Conservation (phyloP, 2,113 vertebrate genomes). For the Larimichthys polyactis region DNA sequence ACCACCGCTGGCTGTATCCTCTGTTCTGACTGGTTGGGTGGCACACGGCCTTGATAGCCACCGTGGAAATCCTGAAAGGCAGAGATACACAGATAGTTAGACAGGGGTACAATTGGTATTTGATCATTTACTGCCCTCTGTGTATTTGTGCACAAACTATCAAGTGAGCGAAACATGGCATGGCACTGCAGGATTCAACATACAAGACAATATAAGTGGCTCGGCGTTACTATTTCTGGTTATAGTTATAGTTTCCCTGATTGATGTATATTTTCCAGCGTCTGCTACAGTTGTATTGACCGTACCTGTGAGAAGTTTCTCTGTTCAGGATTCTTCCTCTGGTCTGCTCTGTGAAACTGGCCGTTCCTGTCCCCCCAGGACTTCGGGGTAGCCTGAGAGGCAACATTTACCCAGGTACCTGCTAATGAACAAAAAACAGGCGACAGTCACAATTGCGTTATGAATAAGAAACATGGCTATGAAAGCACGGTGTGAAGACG, state of each 20-base stretch:
- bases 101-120: background rate
- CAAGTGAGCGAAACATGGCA: background rate
- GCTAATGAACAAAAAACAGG: constrained; percentile 69
- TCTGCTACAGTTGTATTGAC: background rate
- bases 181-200: background rate
- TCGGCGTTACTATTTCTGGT: background rate
- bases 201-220: background rate
- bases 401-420: constrained; percentile 89
- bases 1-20: constrained; percentile 83
- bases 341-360: constrained; percentile 87
- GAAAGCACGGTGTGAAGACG: background rate
- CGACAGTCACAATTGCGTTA: background rate
- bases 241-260: background rate
- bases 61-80: constrained; percentile 75
- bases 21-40: constrained; percentile 75
- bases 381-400: constrained; percentile 90
- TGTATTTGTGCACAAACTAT: background rate
- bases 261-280: background rate
- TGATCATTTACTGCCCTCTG: background rate
- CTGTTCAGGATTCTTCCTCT: constrained; percentile 88
- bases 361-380: constrained; percentile 90
- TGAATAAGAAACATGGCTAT: background rate
- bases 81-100: background rate
- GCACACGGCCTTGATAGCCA: constrained; percentile 60
- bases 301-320: constrained; percentile 90